A percentile compares a stretch with the other conserved stretches of the same genome.
Evolutionary conservation across 2,113 vertebrate genomes (phyloP).

Genomic region (Amblyopsis rosae): DNA sequence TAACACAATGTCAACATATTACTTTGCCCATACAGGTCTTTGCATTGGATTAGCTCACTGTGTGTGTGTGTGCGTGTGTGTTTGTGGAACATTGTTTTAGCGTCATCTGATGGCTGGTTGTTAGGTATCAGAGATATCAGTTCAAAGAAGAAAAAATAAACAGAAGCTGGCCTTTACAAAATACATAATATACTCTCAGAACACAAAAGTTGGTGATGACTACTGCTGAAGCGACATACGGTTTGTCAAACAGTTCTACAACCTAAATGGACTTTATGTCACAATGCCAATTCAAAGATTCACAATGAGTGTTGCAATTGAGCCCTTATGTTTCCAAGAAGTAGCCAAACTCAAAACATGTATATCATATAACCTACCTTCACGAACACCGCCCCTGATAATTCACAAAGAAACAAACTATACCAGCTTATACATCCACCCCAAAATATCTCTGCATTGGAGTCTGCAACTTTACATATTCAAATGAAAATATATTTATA

Average conservation of each 20-base stretch:
- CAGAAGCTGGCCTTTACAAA: constrained; percentile 71
- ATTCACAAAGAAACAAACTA: constrained; percentile 76
- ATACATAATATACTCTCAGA: constrained; percentile 75
- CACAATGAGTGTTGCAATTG: constrained; percentile 80
- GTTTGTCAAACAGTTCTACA: constrained; percentile 73
- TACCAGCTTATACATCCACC: constrained; percentile 70
- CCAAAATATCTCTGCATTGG: constrained; percentile 74
- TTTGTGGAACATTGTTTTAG: constrained; percentile 60
- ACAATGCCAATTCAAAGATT: constrained; percentile 78
- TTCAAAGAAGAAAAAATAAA: constrained; percentile 51
- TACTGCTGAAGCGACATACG: constrained; percentile 74
- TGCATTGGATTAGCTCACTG: constrained; percentile 52
- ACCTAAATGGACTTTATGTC: constrained; percentile 73
- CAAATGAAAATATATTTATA: constrained; percentile 82
- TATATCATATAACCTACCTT: constrained; percentile 62
- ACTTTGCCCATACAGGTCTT: constrained; percentile 60
- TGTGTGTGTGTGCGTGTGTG: constrained; percentile 12
- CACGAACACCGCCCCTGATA: constrained; percentile 58
- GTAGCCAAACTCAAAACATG: constrained; percentile 75
- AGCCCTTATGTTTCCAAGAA: constrained; percentile 79
- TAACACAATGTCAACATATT: constrained; percentile 73
- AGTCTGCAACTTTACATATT: constrained; percentile 78
- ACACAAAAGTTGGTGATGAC: constrained; percentile 70
- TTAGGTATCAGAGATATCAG: constrained; percentile 66
- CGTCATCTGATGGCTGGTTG: constrained; percentile 66